phyloP scores from a whole-genome alignment of 2,888 invertebrate genomes.

The Papilio demoleus region DNA sequence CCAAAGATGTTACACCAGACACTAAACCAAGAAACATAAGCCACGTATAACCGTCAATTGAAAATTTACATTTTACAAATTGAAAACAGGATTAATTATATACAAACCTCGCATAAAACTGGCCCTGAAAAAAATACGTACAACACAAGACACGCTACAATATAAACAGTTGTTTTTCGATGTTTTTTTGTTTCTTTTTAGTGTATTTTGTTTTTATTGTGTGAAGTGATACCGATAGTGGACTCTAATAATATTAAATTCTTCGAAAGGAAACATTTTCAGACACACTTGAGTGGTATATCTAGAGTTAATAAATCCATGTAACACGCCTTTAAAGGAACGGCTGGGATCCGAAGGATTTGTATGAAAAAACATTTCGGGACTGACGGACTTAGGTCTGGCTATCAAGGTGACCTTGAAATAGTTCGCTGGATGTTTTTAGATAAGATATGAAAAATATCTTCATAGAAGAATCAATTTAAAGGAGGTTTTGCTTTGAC shows the following conservation, averaged over 20 bases:
- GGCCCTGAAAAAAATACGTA: no score
- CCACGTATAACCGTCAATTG: neutral
- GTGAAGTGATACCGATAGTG: no score
- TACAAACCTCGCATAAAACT: no score
- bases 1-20: neutral
- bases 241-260: neutral
- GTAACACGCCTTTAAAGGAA: conserved; percentile 64
- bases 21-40: neutral
- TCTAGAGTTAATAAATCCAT: neutral
- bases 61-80: no score
- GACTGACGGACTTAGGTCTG: conserved; percentile 52
- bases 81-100: no score
- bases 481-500: no score
- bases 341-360: conserved; percentile 59
- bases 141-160: no score
- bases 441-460: no score
- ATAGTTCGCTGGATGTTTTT: conserved; percentile 40
- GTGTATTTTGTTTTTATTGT: no score
- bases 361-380: conserved; percentile 56
- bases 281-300: neutral
- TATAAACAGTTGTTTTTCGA: no score
- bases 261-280: neutral
- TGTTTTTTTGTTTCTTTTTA: no score
- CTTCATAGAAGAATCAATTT: no score
- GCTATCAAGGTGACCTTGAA: conserved; percentile 48